Percentiles rank a stretch among this genome's conserved stretches.
phyloP scores from a whole-genome alignment of 2,113 vertebrate species.

The Oreochromis spilurus region DNA sequence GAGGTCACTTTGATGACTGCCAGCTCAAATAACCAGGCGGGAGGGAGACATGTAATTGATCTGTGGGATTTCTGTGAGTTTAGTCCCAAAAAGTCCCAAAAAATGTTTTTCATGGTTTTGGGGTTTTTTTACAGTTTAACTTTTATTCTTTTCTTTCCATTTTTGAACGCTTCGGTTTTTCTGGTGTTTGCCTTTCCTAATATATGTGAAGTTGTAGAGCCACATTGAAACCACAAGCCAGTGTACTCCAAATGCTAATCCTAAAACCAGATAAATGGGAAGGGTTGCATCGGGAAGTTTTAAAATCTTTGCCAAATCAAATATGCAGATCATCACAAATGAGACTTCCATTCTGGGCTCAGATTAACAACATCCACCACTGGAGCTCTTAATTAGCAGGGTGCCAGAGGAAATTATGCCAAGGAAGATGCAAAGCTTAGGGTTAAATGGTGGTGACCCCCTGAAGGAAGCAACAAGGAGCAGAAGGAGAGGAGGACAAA shows the following conservation, averaged over 20 bases:
- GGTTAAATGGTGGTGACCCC: background rate
- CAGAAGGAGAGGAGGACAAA: background rate
- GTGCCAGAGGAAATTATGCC: background rate
- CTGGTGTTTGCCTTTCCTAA: background rate
- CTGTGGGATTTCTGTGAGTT: background rate
- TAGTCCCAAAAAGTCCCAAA: background rate
- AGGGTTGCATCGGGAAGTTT: background rate
- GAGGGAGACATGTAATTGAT: background rate
- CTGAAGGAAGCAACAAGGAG: background rate
- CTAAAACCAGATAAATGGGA: background rate
- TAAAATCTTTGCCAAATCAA: background rate
- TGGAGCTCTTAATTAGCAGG: background rate
- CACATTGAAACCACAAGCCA: background rate
- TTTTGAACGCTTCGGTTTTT: background rate
- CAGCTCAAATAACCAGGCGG: background rate
- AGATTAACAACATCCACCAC: background rate
- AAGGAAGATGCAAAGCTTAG: background rate
- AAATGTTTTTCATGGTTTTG: background rate
- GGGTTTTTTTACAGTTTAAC: rapidly evolving
- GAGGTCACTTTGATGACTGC: background rate
- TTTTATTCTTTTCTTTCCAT: rapidly evolving
- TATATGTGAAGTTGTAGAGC: background rate
- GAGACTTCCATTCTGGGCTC: background rate
- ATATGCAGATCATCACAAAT: background rate
- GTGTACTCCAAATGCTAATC: background rate